These are phyloP conservation scores for Margaritifera margaritifera DNA, from an alignment of 2,888 invertebrate genomes.

Conservation along the genomic window DNA sequence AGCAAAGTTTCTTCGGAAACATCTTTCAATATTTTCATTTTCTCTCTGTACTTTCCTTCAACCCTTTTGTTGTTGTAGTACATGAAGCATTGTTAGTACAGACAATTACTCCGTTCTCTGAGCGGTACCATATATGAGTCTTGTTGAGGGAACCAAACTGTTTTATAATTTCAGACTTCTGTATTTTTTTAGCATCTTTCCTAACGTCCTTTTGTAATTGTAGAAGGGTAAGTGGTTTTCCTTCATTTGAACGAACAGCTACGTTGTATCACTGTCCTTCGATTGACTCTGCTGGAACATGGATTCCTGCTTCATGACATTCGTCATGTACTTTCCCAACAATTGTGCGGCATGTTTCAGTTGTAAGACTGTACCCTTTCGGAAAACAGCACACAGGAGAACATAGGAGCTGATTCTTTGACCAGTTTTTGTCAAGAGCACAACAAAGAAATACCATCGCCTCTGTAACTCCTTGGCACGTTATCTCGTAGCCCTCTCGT, in stretches of 20 bases:
- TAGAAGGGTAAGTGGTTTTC: constrained; percentile 2
- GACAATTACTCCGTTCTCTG: neutral
- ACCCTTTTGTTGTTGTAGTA: neutral
- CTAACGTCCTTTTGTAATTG: constrained; percentile 8
- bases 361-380: constrained; percentile 14
- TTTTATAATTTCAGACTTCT: neutral
- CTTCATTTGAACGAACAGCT: too few species aligned
- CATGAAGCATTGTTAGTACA: constrained; percentile 2
- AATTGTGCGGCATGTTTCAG: neutral
- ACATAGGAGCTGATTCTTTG: neutral
- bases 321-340: neutral
- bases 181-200: constrained; percentile 2
- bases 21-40: too few species aligned
- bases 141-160: neutral
- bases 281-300: neutral
- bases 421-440: neutral
- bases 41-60: too few species aligned
- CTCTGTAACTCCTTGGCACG: neutral
- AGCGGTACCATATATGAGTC: neutral
- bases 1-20: too few species aligned
- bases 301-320: neutral
- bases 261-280: too few species aligned
- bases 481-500: neutral
- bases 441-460: neutral
- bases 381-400: neutral